These are phyloP conservation scores for Diabrotica virgifera DNA, from an alignment of 1,140 invertebrate species.

Conservation along the genomic window DNA sequence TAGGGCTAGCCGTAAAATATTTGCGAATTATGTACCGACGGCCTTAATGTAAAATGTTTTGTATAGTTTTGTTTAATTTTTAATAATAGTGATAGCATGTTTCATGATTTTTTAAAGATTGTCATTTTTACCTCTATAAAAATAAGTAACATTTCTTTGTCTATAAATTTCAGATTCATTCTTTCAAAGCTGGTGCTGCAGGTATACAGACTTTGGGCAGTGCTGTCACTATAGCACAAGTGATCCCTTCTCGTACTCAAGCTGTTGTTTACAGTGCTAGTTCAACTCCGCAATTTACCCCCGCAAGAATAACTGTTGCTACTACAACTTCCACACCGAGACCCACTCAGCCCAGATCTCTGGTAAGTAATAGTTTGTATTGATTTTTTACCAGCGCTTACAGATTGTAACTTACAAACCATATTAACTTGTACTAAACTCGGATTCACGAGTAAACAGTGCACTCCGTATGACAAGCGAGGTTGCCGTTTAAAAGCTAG, in stretches of 20 bases:
- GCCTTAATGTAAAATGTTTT: too few relatives aligned
- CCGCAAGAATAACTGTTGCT: constrained; percentile 40
- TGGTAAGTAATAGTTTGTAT: constrained; percentile 31
- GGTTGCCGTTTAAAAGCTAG: too few relatives aligned
- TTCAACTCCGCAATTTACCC: constrained; percentile 38
- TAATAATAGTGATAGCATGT: too few relatives aligned
- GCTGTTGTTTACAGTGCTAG: constrained; percentile 45
- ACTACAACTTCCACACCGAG: constrained; percentile 36
- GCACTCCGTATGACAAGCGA: too few relatives aligned
- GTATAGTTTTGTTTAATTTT: too few relatives aligned
- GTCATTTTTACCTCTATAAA: too few relatives aligned
- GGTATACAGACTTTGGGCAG: constrained; percentile 41
- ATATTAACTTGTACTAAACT: too few relatives aligned
- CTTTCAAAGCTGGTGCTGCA: constrained; percentile 39
- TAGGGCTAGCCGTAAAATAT: too few relatives aligned
- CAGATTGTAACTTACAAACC: too few relatives aligned
- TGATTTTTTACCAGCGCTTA: background rate
- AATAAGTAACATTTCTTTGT: background rate
- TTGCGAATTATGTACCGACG: too few relatives aligned
- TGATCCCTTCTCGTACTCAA: constrained; percentile 43
- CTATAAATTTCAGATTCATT: constrained; percentile 38
- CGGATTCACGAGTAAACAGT: too few relatives aligned
- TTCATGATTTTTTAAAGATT: too few relatives aligned
- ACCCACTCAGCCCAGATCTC: constrained; percentile 32
- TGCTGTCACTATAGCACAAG: constrained; percentile 44